These are phyloP conservation scores for Falco biarmicus DNA, from an alignment of 2,797 vertebrate genomes.

Conservation along the genomic window DNA sequence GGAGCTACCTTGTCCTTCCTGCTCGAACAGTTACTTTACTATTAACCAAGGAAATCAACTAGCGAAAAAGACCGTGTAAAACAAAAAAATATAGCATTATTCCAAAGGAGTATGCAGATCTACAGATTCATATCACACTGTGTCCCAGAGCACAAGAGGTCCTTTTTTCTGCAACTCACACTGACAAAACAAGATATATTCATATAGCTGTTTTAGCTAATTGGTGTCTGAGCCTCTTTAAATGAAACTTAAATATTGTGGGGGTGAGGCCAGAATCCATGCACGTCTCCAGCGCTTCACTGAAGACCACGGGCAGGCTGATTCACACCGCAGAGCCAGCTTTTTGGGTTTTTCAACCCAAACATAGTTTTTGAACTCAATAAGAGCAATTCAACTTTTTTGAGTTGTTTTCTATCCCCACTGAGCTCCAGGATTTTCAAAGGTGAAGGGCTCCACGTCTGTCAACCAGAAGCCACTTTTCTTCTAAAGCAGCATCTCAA, in stretches of 20 bases:
- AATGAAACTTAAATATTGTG: neutral
- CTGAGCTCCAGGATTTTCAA: neutral
- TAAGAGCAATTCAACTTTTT: neutral
- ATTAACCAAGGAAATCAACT: neutral
- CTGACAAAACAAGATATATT: neutral
- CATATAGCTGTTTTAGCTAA: neutral
- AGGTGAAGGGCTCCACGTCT: neutral
- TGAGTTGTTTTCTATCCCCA: neutral
- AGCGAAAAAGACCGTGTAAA: neutral
- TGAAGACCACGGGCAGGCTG: neutral
- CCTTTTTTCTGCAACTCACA: neutral
- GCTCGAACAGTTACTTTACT: neutral
- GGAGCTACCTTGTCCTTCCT: neutral
- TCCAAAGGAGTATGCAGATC: neutral
- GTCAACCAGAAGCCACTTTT: neutral
- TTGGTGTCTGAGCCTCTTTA: neutral
- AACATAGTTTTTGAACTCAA: neutral
- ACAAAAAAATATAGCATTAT: fast-evolving
- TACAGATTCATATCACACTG: neutral
- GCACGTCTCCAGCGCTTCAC: neutral
- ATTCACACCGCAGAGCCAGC: neutral
- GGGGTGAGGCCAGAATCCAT: neutral
- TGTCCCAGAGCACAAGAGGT: neutral
- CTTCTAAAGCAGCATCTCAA: neutral
- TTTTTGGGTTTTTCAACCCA: neutral